These are phyloP conservation scores for Saguinus midas DNA, from an alignment of 2,113 vertebrate genomes.

Conservation along the genomic window DNA sequence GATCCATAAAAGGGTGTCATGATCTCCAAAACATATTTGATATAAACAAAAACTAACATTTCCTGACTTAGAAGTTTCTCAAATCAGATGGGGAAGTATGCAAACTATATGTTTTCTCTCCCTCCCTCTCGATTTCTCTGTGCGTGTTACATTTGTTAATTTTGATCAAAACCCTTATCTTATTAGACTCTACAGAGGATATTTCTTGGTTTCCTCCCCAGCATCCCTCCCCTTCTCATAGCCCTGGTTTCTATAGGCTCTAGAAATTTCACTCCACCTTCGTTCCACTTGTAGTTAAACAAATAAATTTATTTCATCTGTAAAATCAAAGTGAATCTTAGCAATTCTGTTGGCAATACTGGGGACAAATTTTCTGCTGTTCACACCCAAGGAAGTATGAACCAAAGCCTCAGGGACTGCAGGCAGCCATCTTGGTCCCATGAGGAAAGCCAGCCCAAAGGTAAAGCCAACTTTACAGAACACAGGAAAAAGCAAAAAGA, in stretches of 20 bases:
- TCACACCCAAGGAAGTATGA: background rate
- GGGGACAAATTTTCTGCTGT: background rate
- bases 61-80: background rate
- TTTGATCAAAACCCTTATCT: background rate
- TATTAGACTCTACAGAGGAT: background rate
- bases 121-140: background rate
- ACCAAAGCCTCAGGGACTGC: background rate
- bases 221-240: background rate
- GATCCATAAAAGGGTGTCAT: background rate
- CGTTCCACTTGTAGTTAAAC: background rate
- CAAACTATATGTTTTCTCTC: background rate
- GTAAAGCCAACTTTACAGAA: background rate
- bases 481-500: background rate
- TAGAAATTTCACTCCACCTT: background rate
- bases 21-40: background rate
- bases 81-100: background rate
- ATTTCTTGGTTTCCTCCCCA: background rate
- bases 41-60: background rate
- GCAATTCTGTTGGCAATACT: background rate
- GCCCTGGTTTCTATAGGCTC: background rate
- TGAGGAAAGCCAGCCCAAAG: background rate
- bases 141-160: background rate
- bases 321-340: background rate
- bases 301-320: background rate
- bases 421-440: background rate